Percentiles rank a stretch among this genome's conserved stretches.
phyloP scores from a whole-genome alignment of 1,140 invertebrate genomes.

The Trigoniulus corallinus region DNA sequence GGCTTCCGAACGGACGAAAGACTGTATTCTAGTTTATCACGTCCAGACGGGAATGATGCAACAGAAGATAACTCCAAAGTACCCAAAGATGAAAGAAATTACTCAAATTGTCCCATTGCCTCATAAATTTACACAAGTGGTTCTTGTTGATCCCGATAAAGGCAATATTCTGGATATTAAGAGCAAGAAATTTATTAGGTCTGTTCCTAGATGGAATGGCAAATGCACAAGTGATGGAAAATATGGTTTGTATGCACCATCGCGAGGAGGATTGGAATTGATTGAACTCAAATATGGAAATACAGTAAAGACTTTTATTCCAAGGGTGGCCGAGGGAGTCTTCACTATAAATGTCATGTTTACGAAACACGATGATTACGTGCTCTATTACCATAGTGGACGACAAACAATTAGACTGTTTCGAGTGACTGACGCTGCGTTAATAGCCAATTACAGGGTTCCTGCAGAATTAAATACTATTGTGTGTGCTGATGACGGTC shows the following conservation, averaged over 20 bases:
- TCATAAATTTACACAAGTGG: conserved; percentile 55
- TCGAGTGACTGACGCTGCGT: conserved; percentile 65
- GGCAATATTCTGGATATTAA: conserved; percentile 44
- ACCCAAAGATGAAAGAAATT: conserved; percentile 46
- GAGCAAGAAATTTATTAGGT: conserved; percentile 30
- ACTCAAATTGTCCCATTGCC: conserved; percentile 52
- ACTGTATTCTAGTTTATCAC: conserved; percentile 67
- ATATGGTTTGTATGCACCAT: conserved; percentile 79
- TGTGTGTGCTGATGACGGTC: conserved; percentile 60
- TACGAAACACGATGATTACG: conserved; percentile 83
- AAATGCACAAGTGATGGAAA: conserved; percentile 36
- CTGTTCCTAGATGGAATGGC: conserved; percentile 35
- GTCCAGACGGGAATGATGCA: conserved; percentile 62
- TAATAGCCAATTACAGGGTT: conserved; percentile 82
- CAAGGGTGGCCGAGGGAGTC: conserved; percentile 78
- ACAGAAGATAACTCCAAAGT: conserved; percentile 51
- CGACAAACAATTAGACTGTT: conserved; percentile 83
- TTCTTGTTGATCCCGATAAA: conserved; percentile 76
- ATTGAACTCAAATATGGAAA: conserved; percentile 69
- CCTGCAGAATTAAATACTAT: conserved; percentile 79
- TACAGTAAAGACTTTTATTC: conserved; percentile 65
- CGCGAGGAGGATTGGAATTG: conserved; percentile 77
- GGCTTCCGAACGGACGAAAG: conserved; percentile 64
- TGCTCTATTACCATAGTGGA: conserved; percentile 90
- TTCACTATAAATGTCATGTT: conserved; percentile 91